Base-by-base conservation (phyloP, 1,140 invertebrate genomes). In the Drosophila ficusphila region DNA sequence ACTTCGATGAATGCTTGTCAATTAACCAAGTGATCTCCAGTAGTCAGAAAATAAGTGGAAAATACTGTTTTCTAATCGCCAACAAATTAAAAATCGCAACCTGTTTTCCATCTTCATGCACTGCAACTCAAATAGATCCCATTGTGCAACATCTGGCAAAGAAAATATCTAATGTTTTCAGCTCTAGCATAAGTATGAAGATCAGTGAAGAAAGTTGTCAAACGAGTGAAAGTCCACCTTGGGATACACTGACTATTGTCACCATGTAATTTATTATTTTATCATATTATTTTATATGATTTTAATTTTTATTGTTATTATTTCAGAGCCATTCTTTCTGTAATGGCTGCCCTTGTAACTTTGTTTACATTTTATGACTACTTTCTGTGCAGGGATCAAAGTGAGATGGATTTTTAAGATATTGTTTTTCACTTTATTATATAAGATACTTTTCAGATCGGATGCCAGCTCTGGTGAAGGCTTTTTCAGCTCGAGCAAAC, bases 1-100 rank as follows among this genome's bases (percentile, higher is more conserved):
- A 89, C 29, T 90, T 69, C 2, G 85, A 85, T 47, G 69, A 90
- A 41, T 90, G 86, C 23, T 33, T 89, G 2, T 34, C 29, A 0
- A 67, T 71, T 7, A 52, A 44, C 4, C 16, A 81, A 16, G 5
- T 6, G 0, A 41, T 69, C 1, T 31, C 29, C 3, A 38, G 29
- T 12, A 34, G 2, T 5, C 23, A 52, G 0, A 31, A 14, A 4
- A 51, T 83, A 23, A 47, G 19, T 8, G 81, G 81, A 5, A 79
- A 86, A 21, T 86, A 79, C 12, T 86, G 81, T 3, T 64, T 81
- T 11, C 36, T 67, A 1, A 31, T 33, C 0, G 16, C 38, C 5
- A 65, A 6, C 4, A 14, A 11, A 1, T 0, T 34, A 3, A 51
- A 19, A 14, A 67, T 67, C 2, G 62, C 34, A 2, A 67, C 62